A percentile compares a stretch with the other conserved stretches of the same genome.
phyloP scores from a whole-genome alignment of 2,113 vertebrate species.

The Tautogolabrus adspersus region DNA sequence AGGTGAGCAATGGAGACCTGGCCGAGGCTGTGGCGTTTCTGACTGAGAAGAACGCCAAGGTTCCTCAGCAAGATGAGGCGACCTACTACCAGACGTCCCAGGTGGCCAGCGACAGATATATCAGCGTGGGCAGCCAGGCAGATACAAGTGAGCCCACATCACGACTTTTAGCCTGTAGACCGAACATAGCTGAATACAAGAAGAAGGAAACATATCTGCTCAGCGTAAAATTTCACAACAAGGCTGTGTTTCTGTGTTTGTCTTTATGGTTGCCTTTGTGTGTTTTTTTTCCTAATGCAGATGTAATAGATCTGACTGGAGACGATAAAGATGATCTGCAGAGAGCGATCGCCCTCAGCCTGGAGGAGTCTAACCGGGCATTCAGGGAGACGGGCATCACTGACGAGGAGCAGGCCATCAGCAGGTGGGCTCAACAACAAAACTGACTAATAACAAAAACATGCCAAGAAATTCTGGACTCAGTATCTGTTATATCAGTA shows the following conservation, averaged over 20 bases:
- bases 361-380: slow-evolving; percentile 96
- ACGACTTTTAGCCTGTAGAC: not conserved
- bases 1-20: slow-evolving; percentile 98
- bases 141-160: slow-evolving; percentile 90
- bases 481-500: not conserved
- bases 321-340: slow-evolving; percentile 99
- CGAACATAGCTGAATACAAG: not conserved
- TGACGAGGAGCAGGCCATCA: slow-evolving; percentile 99
- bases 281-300: slow-evolving; percentile 81
- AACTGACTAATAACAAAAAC: not conserved
- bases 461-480: not conserved
- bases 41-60: slow-evolving; percentile 94
- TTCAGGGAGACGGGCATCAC: slow-evolving; percentile 99
- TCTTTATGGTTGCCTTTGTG: not conserved
- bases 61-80: slow-evolving; percentile 92
- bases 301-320: slow-evolving; percentile 98
- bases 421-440: slow-evolving; percentile 85
- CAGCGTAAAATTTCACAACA: not conserved
- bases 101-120: slow-evolving; percentile 93
- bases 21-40: slow-evolving; percentile 94
- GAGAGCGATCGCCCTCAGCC: slow-evolving; percentile 97
- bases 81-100: slow-evolving; percentile 95
- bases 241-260: rapidly evolving
- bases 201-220: not conserved
- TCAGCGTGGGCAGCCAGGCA: slow-evolving; percentile 98